Evolutionary conservation across 2,888 invertebrate species (phyloP).

Genomic region (Dendrolimus houi): DNA sequence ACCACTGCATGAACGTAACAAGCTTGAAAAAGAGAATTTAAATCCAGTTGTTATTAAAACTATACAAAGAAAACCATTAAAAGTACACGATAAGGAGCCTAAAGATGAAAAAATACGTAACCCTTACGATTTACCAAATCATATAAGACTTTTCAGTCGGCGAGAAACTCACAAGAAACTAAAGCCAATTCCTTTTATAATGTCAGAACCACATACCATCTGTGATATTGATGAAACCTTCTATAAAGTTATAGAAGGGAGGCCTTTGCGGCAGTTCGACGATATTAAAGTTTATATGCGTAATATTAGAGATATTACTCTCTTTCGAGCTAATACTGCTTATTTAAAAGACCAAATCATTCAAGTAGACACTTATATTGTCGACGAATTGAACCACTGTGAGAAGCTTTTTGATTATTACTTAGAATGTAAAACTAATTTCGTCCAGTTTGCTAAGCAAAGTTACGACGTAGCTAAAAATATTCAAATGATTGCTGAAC

Average conservation of each 20-base stretch:
- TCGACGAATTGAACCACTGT: slow-evolving; percentile 17
- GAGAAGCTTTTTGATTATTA: slow-evolving; percentile 11
- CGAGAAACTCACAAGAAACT: slow-evolving; percentile 11
- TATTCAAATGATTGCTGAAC: slow-evolving; percentile 14
- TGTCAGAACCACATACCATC: slow-evolving; percentile 23
- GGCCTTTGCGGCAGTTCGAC: slow-evolving; percentile 22
- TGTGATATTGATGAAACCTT: slow-evolving; percentile 28
- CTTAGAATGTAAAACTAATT: slow-evolving; percentile 14
- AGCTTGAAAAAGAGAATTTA: slow-evolving; percentile 11
- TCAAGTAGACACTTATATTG: slow-evolving; percentile 15
- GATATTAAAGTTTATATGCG: slow-evolving; percentile 28
- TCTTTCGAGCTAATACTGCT: slow-evolving; percentile 22
- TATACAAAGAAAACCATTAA: slow-evolving; percentile 5
- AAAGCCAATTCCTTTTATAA: slow-evolving; percentile 18
- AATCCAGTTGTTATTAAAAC: slow-evolving; percentile 5
- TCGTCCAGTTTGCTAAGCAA: slow-evolving; percentile 20
- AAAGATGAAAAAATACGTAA: slow-evolving; percentile 13
- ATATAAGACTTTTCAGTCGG: slow-evolving; percentile 15
- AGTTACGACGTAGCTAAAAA: slow-evolving; percentile 20
- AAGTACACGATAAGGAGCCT: slow-evolving; percentile 9
- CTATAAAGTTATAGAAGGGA: slow-evolving; percentile 29
- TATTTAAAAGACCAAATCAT: slow-evolving; percentile 26
- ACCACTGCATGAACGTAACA: slow-evolving; percentile 7
- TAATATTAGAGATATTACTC: slow-evolving; percentile 24
- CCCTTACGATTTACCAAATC: slow-evolving; percentile 20